Evolutionary conservation across 1,140 invertebrate species (phyloP), one percentile per base, ranked within the genome.

Genomic region (Ceratoteleas bidentatus): DNA sequence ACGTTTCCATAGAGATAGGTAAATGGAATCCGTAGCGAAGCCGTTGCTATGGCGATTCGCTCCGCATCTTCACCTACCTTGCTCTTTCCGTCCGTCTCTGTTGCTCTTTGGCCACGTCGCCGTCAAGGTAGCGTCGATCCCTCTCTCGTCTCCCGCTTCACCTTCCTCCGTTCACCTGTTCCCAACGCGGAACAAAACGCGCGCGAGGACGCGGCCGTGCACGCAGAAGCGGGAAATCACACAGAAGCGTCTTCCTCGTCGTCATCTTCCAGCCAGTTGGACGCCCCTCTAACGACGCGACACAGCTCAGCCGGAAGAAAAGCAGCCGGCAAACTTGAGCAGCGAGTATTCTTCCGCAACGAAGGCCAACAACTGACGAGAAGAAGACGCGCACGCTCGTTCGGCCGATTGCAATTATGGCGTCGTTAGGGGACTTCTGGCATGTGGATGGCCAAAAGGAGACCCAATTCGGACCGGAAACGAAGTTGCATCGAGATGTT

Each of bases 1-100:
- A 87, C 88, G 89, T 90, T 90, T 90, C 89, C 89, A 90, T 90
- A 90, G 89, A 88, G 87, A 90, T 90, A 90, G 89, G 89, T 90
- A 90, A 90, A 90, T 90, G 89, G 89, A 90, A 90, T 90, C 89
- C 89, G 88, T 89, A 88, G 87, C 85, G 88, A 90, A 90, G 89
- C 88, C 86, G 89, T 90, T 89, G 89, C 89, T 85, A 90, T 90
- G 88, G 89, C 81, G 85, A 91, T 90, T 89, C 84, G 85, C 88
- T 89, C 85, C 86, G 84, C 87, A 89, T 87, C 87, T 85, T 89
- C 87, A 86, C 87, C 88, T 89, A 81, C 66, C 68, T 77, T 69
- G 53, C 57, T 84, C 82, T 79, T 72, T 84, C 75, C 33, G 68
- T 79, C 56, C 45, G 65, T 77, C 74, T 77, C 74, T 77, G 58